Evolutionary conservation across 1,140 invertebrate genomes (phyloP).

Genomic region (Laodelphax striatellus): DNA sequence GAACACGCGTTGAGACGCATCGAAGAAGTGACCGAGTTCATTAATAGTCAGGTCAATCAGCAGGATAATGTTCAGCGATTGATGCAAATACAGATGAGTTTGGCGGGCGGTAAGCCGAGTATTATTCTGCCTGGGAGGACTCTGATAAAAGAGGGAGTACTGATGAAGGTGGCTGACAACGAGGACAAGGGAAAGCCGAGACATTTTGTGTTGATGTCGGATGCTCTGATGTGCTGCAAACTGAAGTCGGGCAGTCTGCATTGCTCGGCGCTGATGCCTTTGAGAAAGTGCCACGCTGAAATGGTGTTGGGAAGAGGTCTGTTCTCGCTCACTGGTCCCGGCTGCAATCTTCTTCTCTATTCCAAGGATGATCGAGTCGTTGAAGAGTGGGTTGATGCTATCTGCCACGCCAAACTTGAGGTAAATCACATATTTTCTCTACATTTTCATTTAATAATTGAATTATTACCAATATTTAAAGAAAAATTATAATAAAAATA

Average conservation of each 20-base stretch:
- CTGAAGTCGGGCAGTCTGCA: constrained; percentile 32
- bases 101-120: constrained; percentile 43
- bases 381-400: constrained; percentile 40
- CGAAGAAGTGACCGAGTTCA: constrained; percentile 52
- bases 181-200: constrained; percentile 26
- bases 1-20: constrained; percentile 52
- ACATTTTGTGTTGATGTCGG: constrained; percentile 40
- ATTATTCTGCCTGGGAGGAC: constrained; percentile 54
- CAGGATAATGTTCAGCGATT: constrained; percentile 58
- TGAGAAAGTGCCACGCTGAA: constrained; percentile 46
- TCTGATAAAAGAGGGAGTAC: constrained; percentile 54
- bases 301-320: constrained; percentile 37
- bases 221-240: constrained; percentile 50
- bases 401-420: constrained; percentile 40
- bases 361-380: constrained; percentile 38
- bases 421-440: constrained; percentile 23
- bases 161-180: constrained; percentile 45
- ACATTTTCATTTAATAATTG: no score
- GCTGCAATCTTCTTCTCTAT: constrained; percentile 42
- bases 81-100: constrained; percentile 49
- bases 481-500: no score
- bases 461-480: no score
- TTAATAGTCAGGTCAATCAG: constrained; percentile 55
- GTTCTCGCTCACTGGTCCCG: constrained; percentile 43
- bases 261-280: constrained; percentile 43